Evolutionary conservation across 1,140 invertebrate species (phyloP).

Genomic region (Lethocerus indicus): DNA sequence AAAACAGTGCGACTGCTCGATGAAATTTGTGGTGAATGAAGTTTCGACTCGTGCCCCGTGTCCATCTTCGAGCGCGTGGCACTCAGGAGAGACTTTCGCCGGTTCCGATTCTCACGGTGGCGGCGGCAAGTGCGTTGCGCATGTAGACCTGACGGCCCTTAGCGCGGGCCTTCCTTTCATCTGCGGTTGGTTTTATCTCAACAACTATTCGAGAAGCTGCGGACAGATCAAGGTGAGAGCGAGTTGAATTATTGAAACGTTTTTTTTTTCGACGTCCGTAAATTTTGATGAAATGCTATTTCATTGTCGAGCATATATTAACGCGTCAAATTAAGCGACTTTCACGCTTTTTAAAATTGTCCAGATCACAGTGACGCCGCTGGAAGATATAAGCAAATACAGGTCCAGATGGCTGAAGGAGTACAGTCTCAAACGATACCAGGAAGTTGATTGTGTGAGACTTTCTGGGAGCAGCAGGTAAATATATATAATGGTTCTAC

Average conservation of each 20-base stretch:
- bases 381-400: slow-evolving; percentile 3
- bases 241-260: not conserved
- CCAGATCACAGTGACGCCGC: slow-evolving; percentile 4
- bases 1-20: not conserved
- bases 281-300: not conserved
- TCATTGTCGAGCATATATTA: not conserved
- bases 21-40: not conserved
- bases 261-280: not conserved
- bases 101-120: not conserved
- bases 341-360: no score
- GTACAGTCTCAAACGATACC: no score
- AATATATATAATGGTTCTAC: no score
- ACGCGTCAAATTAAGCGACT: no score
- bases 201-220: not conserved
- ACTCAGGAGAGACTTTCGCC: not conserved
- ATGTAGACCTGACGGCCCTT: slow-evolving; percentile 3
- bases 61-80: not conserved
- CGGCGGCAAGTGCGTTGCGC: not conserved
- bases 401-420: slow-evolving; percentile 6
- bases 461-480: no score
- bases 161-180: not conserved
- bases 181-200: slow-evolving; percentile 3
- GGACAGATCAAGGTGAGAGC: not conserved
- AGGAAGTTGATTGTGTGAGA: no score
- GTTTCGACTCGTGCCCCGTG: not conserved